Percentiles rank a stretch among this genome's conserved stretches.
These are phyloP conservation scores for Geotrypetes seraphini DNA, from an alignment of 2,797 vertebrate genomes.

Conservation along the genomic window DNA sequence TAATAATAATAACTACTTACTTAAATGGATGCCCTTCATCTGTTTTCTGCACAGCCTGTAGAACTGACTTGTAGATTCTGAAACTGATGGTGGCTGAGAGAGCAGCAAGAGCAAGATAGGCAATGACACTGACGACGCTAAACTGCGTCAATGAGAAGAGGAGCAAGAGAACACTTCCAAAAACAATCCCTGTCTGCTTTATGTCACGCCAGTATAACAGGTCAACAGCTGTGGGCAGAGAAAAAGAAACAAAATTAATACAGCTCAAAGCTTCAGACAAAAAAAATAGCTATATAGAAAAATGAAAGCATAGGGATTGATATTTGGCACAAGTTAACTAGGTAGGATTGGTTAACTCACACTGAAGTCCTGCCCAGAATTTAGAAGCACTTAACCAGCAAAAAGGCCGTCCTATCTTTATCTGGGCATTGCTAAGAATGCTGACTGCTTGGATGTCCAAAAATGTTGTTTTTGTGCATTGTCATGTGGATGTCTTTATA, in stretches of 20 bases:
- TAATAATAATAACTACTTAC: conserved; percentile 73
- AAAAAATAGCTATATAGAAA: too few relatives aligned
- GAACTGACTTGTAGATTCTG: conserved; percentile 96
- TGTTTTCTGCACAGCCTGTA: conserved; percentile 97
- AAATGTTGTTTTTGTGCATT: too few relatives aligned
- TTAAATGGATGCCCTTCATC: conserved; percentile 97
- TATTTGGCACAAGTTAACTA: too few relatives aligned
- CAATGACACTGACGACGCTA: conserved; percentile 92
- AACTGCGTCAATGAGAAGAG: conserved; percentile 98
- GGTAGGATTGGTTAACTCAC: too few relatives aligned
- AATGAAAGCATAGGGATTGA: too few relatives aligned
- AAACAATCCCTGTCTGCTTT: conserved; percentile 88
- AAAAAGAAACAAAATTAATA: not conserved
- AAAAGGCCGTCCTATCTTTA: too few relatives aligned
- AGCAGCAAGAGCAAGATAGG: conserved; percentile 88
- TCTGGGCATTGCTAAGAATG: too few relatives aligned
- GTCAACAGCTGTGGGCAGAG: conserved; percentile 73
- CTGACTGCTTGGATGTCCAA: too few relatives aligned
- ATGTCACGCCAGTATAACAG: conserved; percentile 95
- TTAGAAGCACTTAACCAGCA: too few relatives aligned
- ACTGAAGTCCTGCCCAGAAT: too few relatives aligned
- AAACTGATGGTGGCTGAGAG: conserved; percentile 97
- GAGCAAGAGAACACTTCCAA: conserved; percentile 85
- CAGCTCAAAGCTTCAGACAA: too few relatives aligned
- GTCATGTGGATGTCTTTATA: too few relatives aligned